Evolutionary conservation across 2,888 invertebrate species (phyloP), one percentile per base, ranked within the genome.

Genomic region (Tetragnatha montana): DNA sequence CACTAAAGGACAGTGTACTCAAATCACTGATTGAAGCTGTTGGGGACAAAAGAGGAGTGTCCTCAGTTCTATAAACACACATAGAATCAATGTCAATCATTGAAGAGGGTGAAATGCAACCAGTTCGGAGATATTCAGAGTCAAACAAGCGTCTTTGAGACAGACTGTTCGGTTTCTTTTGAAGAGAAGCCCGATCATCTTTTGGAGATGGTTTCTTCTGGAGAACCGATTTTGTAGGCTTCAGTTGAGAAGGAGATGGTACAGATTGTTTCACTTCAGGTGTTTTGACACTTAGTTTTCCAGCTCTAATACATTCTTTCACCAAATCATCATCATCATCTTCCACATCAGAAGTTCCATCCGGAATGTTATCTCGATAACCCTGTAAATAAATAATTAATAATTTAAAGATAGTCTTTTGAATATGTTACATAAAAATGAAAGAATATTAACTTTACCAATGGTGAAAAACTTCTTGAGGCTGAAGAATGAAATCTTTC

Each of bases 301-400:
- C 96, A 91, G 96, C 95, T 92, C 95, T 96, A 90, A 96, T 96
- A 92, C 96, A 96, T 92, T 95, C 96, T 35, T 1, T 4, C 68
- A 95, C 95, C 90, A 96, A 93, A 91, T 96, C 94, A 92, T 95
- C 95, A 81, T 89, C 85, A 50, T 89, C 81, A 8, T 89, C 83
- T 17, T 70, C 88, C 8, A n/a, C 88, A 85, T 85, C 89, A 35
- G 89, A 89, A 71, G 47, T 81, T 21, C 89, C 89, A 81, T 89
- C 89, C 14, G 89, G 89, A 60, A 76, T 47, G 22, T 85, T 80
- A 71, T 89, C 89, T 50, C 85, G 50, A 14, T 75, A 60, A 14
- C 80, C 80, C 89, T 89, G 35, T 51, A 78, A 88, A 60, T 12
- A 14, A 60, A 60, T 60, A 8, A 60, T 12, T 60, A 0, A 60